Base-by-base conservation (phyloP, 92 coral and sea anemone species). In the Porites rus region DNA sequence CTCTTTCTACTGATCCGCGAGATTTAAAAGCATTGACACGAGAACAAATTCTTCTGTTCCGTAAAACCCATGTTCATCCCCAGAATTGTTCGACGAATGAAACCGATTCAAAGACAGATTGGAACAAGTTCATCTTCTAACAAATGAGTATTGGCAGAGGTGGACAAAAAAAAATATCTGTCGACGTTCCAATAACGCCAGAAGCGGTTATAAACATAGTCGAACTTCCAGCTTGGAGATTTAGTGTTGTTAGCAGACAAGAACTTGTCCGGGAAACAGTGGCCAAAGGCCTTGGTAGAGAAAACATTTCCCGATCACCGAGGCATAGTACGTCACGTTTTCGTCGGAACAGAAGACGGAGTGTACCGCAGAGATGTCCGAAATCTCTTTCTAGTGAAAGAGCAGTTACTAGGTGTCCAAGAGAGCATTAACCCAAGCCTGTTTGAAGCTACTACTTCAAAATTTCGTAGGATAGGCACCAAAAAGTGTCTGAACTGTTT, bases 21-120 rank as follows among this genome's bases (percentile, higher is more conserved):
- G 46, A 38, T 38, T 38, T 90, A 6, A 88, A 93, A 13, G 93
- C 96, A 1, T 90, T 90, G 24, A 90, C 93, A 5, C 96, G 92
- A 1, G 87, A 84, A 82, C 92, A 91, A 19, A 84, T 91, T 53
- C 84, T 88, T 60, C 53, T 87, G 8, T 82, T 90, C 2, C 84
- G 89, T 25, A 78, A 64, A 82, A 88, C n/a, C 84, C 86, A 58
- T 80, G 75, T 50, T 18, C 65, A 22, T 80, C 85, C 1, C 88
- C 88, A 21, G 91, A 86, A 52, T 72, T 76, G 59, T 73, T 88
- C 13, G 75, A 74, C 53, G 87, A 77, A 59, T 18, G 8, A 51
- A 86, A 90, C 75, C 72, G 79, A 59, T 80, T 54, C 72, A 76
- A 78, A 13, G 88, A 74, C 46, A 78, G 90, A 38, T 91, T 87